A percentile compares a stretch with the other conserved stretches of the same genome.
Conservation (phyloP, 2,888 invertebrate species). For the Crioceris asparagi region DNA sequence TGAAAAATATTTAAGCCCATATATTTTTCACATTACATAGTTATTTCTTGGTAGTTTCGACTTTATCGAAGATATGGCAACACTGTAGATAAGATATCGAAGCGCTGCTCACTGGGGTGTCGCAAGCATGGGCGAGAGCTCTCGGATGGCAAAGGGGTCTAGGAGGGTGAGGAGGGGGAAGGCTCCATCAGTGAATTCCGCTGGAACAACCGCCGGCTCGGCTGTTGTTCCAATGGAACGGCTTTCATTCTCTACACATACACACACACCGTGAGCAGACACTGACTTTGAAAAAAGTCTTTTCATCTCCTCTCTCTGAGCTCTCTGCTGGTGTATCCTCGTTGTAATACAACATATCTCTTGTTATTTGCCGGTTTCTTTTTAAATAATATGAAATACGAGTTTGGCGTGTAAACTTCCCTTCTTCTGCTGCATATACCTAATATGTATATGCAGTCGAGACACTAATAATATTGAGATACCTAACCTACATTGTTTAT, state of each 20-base stretch:
- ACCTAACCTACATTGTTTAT: no score
- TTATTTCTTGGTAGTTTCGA: no score
- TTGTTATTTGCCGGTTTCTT: conserved; percentile 35
- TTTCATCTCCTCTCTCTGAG: conserved; percentile 30
- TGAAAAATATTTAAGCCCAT: no score
- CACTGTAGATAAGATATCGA: conserved; percentile 4
- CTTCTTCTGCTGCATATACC: no score
- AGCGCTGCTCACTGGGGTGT: neutral
- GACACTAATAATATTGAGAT: no score
- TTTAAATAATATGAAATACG: conserved; percentile 24
- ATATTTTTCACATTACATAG: no score
- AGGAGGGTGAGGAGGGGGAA: no score
- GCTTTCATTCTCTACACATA: conserved; percentile 25
- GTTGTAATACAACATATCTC: conserved; percentile 38
- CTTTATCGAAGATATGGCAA: conserved; percentile 16
- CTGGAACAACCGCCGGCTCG: conserved; percentile 33
- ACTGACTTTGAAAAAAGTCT: conserved; percentile 35
- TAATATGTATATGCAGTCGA: no score
- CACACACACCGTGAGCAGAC: conserved; percentile 22
- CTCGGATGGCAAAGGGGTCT: no score
- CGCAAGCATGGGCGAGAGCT: conserved; percentile 9
- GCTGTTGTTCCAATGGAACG: conserved; percentile 32
- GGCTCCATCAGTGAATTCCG: conserved; percentile 22
- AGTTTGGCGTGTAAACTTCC: no score
- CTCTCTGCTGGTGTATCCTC: conserved; percentile 30